phyloP scores from a whole-genome alignment of 2,113 vertebrate species.

The Gymnobelideus leadbeateri region DNA sequence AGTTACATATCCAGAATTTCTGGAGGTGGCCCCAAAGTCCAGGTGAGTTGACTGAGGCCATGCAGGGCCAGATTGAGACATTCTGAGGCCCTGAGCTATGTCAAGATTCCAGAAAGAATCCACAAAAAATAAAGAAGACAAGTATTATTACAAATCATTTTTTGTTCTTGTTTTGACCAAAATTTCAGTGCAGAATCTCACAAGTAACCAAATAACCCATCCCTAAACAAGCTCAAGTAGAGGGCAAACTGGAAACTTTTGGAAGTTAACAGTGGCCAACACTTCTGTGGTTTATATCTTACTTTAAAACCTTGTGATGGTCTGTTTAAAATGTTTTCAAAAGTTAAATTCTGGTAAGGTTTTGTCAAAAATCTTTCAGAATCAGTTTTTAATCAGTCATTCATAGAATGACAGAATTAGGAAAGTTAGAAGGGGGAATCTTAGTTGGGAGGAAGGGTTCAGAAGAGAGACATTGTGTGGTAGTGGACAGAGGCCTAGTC shows the following conservation, averaged over 20 bases:
- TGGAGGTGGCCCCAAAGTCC: slow-evolving; percentile 95
- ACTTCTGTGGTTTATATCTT: background rate
- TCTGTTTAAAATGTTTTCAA: background rate
- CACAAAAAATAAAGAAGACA: background rate
- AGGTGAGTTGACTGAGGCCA: slow-evolving; percentile 85
- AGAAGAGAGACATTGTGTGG: background rate
- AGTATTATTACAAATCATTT: background rate
- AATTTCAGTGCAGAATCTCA: background rate
- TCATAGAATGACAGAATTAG: background rate
- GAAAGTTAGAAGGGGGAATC: background rate
- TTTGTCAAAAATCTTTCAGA: background rate
- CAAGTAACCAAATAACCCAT: background rate
- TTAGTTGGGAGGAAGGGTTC: background rate
- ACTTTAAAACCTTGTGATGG: background rate
- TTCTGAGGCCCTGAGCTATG: background rate
- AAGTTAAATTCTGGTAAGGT: background rate
- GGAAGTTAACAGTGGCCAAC: background rate
- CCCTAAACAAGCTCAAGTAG: background rate
- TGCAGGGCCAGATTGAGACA: background rate
- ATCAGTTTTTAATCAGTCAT: background rate
- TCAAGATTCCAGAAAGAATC: background rate
- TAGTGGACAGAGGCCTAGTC: background rate
- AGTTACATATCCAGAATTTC: slow-evolving; percentile 96
- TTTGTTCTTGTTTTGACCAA: background rate
- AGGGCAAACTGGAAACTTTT: background rate